Base-by-base conservation (phyloP, 2,888 invertebrate genomes). In the Choristoneura rosaceana region DNA sequence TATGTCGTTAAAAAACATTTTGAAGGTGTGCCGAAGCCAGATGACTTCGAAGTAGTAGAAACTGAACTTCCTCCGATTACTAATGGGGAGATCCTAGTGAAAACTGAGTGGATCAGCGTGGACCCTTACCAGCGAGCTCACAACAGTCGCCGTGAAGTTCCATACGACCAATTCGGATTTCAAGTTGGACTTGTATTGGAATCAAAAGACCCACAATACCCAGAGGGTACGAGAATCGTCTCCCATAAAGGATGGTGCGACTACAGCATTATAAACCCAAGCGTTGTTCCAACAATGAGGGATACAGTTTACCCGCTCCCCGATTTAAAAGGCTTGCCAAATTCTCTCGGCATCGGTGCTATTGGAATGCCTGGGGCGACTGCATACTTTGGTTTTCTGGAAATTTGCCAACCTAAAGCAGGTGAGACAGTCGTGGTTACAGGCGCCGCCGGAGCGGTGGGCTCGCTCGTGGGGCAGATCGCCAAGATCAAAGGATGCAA, bases 361-460 rank as follows among this genome's bases (percentile, higher is more conserved):
- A 84, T 96, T 2, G 96, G 96, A 71, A 96, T 96, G 95, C 95
- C 96, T 10, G 96, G 96, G 91, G 95, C 94, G 50, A 96, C 96
- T 0, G 97, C 97, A 0, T 96, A 96, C 81, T 96, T 96, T 83
- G 97, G 97, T 4, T 90, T 97, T 14, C 79, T 95, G 60, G 96
- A 97, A 71, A 79, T 96, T 17, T 97, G 96, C 79, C 86, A 96
- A 62, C 96, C 97, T 0, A 96, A 96, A 86, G 78, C 92, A 0
- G 96, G 96, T 0, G 96, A 97, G 82, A 96, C 96, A 0, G 95
- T 97, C 0, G 95, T 97, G 0, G 95, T 97, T 2, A 95, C 95
- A 4, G 95, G 95, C 0, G 97, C 97, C 3, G 97, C 96, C 0
- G 97, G 97, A 2, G 97, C 96, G 4, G 96, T 97, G 0, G 97